Evolutionary conservation across 2,888 invertebrate genomes (phyloP).

Genomic region (Anoncus sp.): DNA sequence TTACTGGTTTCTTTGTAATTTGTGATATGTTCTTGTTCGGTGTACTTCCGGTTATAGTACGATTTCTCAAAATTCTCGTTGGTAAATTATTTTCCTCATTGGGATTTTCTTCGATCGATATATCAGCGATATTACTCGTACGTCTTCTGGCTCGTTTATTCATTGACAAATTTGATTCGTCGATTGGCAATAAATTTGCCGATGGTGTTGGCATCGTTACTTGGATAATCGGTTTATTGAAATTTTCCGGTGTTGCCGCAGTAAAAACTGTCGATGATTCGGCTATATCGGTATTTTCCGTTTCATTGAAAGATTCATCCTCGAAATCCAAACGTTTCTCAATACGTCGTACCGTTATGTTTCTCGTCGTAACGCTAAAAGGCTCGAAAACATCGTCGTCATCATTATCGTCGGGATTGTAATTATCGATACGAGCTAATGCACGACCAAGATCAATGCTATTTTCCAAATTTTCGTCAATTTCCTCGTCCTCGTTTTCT

Average conservation of each 20-base stretch:
- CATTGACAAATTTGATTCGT: too few relatives aligned
- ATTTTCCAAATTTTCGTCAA: slow-evolving; percentile 61
- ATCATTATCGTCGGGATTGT: slow-evolving; percentile 64
- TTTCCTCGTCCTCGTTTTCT: background rate
- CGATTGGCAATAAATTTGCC: background rate
- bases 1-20: slow-evolving; percentile 41
- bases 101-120: background rate
- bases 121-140: background rate
- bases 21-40: slow-evolving; percentile 44
- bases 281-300: slow-evolving; percentile 20
- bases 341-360: slow-evolving; percentile 19
- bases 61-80: slow-evolving; percentile 65
- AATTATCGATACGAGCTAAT: slow-evolving; percentile 68
- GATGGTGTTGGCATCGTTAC: background rate
- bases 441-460: slow-evolving; percentile 62
- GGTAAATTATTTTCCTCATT: background rate
- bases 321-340: slow-evolving; percentile 48
- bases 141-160: background rate
- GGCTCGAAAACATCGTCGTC: background rate
- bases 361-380: background rate
- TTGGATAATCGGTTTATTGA: background rate
- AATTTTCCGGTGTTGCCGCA: background rate
- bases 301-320: slow-evolving; percentile 46
- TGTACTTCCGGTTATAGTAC: slow-evolving; percentile 51
- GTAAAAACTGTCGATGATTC: slow-evolving; percentile 13